Percentiles rank a stretch among this genome's conserved stretches.
These are phyloP conservation scores for Megastigmus dorsalis DNA, from an alignment of 2,888 invertebrate genomes.

Conservation along the genomic window DNA sequence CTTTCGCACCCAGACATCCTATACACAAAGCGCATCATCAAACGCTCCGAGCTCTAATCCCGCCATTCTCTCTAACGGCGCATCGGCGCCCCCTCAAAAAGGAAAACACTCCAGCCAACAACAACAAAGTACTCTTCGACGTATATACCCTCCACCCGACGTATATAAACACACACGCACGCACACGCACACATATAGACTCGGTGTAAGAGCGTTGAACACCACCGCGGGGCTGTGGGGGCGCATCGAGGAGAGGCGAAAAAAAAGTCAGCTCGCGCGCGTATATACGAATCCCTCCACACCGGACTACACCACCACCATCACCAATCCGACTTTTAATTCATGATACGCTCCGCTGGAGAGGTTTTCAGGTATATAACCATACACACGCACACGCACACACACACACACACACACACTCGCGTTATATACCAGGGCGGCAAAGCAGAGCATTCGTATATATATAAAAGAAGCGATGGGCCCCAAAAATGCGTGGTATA, in stretches of 20 bases:
- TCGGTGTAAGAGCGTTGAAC: background rate
- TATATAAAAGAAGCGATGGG: no score
- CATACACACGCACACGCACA: background rate
- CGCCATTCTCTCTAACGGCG: background rate
- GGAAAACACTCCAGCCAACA: no score
- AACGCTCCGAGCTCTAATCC: background rate
- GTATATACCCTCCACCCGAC: background rate
- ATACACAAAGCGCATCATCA: background rate
- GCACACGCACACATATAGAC: no score
- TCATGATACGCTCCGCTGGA: conserved; percentile 29
- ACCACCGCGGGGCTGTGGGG: background rate
- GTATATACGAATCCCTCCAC: background rate
- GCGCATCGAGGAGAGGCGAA: background rate
- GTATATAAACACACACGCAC: background rate
- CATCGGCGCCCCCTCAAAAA: no score
- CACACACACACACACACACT: background rate
- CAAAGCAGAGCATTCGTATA: no score
- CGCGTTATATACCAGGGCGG: no score
- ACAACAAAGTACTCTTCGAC: no score
- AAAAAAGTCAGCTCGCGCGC: no score
- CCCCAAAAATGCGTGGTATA: no score
- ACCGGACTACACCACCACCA: no score
- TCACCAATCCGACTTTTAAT: conserved; percentile 26
- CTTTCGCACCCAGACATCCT: no score
- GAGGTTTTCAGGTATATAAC: conserved; percentile 31